Base-by-base conservation (phyloP, 64 coral and sea anemone genomes). In the Stichodactyla helianthus region DNA sequence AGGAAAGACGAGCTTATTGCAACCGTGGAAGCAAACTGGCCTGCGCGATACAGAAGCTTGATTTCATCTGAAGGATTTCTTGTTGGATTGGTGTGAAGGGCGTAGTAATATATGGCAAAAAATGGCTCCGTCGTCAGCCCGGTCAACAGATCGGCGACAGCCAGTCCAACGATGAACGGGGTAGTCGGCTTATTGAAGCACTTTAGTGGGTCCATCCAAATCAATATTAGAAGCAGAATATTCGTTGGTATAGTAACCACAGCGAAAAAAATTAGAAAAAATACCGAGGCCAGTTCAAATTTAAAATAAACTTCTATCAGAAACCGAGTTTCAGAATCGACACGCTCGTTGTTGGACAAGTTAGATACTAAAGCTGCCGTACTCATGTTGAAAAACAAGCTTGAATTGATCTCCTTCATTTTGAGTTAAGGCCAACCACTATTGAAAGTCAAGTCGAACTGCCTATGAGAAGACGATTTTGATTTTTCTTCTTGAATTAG, bases 1-100 rank as follows among this genome's bases (percentile, higher is more conserved):
- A 96, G 53, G 82, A 90, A 96, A 19, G 94, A 96, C 1, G 94
- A 96, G 77, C 94, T 96, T 51, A 96, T 96, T 5, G 94, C 92
- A 16, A 96, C 92, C n/a, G 94, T 96, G 6, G 94, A 93, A 58
- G 89, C 76, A 14, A 89, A 83, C 76, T 78, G 79, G 11, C 94
- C 94, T 4, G 86, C 82, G 0, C 51, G 57, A 59, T 90, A 88
- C 0, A 96, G 79, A 10, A 20, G 17, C 11, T 5, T 16, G 10
- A 96, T 20, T 28, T 59, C 10, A 13, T n/a, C n/a, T 1, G 54
- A n/a, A 44, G 22, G 56, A 1, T 78, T 83, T 10, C 50, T 82
- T 54, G 83, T 7, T 23, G 44, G 64, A 4, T 79, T 74, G 14
- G 84, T 5, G 8, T 92, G 87, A 14, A 52, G 88, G 18, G 67